Evolutionary conservation across 2,888 invertebrate species (phyloP), one percentile per base, ranked within the genome.

Genomic region (Horisme vitalbata): DNA sequence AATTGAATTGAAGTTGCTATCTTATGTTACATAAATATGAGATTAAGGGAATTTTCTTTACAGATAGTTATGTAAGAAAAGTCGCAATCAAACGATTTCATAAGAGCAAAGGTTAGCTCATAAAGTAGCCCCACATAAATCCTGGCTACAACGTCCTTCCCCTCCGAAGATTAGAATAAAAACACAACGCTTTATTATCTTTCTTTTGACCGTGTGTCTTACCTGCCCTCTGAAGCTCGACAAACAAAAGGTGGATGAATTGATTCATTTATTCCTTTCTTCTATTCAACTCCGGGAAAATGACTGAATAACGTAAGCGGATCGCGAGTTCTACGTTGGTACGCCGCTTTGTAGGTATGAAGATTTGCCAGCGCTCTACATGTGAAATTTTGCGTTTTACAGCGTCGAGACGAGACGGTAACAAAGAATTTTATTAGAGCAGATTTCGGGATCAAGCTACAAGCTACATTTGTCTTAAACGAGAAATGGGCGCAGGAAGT

Each of bases 131-230:
- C 33, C 26, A 11, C 10, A 13, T 9, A 9, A 26, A 24, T 2
- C 20, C 26, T 33, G 26, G 10, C 31, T 39, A 24, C 31, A 6
- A 15, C 15, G 12, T 23, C 12, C 27, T 13, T 4, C 4, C 14
- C n/a, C n/a, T 28, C 41, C 7, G 15, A 68, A 79, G 84, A 86
- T 86, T 84, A 87, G 76, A 84, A 84, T 83, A 85, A 83, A 80
- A 86, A 83, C 78, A 86, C 85, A 82, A 83, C 79, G 81, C 72
- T 83, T 82, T 84, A 84, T 85, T 85, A 86, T 84, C 79, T 82
- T 82, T 70, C 71, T 75, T 84, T 82, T 86, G 86, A 84, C 83
- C 83, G 79, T 83, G 75, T 78, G 79, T 79, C 80, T 84, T 81
- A 83, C 79, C 77, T 81, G 66, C 65, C 23, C 67, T 65, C 67